Percentiles rank a stretch among this genome's conserved stretches.
Conservation (phyloP, 2,113 vertebrate genomes). For the Salvelinus namaycush region DNA sequence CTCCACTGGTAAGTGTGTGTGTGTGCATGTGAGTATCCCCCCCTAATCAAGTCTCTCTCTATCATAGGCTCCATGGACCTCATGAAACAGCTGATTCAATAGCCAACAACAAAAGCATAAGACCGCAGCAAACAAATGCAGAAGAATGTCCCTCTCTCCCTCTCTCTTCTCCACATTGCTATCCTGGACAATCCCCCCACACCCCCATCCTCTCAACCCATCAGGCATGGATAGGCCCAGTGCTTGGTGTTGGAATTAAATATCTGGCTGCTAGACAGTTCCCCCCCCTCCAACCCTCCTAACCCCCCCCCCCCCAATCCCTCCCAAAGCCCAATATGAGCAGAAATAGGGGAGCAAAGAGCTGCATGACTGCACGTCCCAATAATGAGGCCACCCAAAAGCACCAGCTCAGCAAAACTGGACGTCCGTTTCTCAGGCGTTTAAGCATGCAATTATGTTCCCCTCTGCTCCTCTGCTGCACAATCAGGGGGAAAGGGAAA, state of each 20-base stretch:
- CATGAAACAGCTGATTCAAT: slow-evolving; percentile 56
- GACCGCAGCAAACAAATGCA: slow-evolving; percentile 20
- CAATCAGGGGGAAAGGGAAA: slow-evolving; percentile 48
- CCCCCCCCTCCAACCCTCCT: slow-evolving; percentile 42
- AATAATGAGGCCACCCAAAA: slow-evolving; percentile 75
- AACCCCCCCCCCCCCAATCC: slow-evolving; percentile 51
- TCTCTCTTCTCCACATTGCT: slow-evolving; percentile 27
- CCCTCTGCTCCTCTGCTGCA: slow-evolving; percentile 50
- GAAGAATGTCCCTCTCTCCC: slow-evolving; percentile 37
- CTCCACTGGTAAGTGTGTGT: slow-evolving; percentile 12
- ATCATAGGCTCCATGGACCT: slow-evolving; percentile 61
- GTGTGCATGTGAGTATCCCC: slow-evolving; percentile 46
- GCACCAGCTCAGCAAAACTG: slow-evolving; percentile 70
- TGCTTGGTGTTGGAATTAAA: slow-evolving; percentile 59
- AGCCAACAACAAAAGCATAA: slow-evolving; percentile 40
- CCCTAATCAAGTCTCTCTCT: slow-evolving; percentile 55
- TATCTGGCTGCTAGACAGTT: slow-evolving; percentile 54
- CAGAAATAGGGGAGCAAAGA: slow-evolving; percentile 59
- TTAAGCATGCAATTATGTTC: slow-evolving; percentile 72
- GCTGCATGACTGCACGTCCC: slow-evolving; percentile 73
- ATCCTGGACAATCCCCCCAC: slow-evolving; percentile 41
- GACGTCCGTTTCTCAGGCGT: slow-evolving; percentile 70
- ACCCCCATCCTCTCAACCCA: slow-evolving; percentile 8
- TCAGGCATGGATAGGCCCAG: slow-evolving; percentile 45
- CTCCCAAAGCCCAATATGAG: slow-evolving; percentile 51